A percentile compares a stretch with the other conserved stretches of the same genome.
These are phyloP conservation scores for Plagodis dolabraria DNA, from an alignment of 2,888 invertebrate genomes.

Conservation along the genomic window DNA sequence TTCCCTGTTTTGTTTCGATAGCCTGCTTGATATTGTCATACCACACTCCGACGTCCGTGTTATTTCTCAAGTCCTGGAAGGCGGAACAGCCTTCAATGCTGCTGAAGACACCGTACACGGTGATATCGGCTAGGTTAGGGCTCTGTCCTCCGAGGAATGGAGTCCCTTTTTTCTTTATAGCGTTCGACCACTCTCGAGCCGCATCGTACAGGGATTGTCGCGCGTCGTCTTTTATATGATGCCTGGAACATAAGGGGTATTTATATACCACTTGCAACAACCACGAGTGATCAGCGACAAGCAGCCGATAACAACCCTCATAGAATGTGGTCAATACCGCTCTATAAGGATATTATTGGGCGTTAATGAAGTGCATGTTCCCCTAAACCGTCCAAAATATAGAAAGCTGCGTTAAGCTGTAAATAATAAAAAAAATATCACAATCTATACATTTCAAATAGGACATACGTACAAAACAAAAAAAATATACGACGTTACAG, in stretches of 20 bases:
- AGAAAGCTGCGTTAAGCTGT: too few relatives aligned
- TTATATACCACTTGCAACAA: too few relatives aligned
- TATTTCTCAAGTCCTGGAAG: constrained; percentile 90
- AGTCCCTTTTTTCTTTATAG: constrained; percentile 87
- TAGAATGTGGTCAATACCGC: too few relatives aligned
- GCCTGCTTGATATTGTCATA: constrained; percentile 89
- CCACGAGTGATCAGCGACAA: too few relatives aligned
- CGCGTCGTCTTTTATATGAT: constrained; percentile 94
- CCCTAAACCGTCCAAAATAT: too few relatives aligned
- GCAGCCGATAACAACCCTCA: too few relatives aligned
- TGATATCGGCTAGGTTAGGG: constrained; percentile 96
- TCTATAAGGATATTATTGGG: too few relatives aligned
- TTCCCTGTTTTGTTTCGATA: constrained; percentile 85
- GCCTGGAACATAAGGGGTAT: constrained; percentile 74
- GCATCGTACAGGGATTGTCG: constrained; percentile 95
- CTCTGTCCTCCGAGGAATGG: constrained; percentile 93
- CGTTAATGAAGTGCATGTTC: too few relatives aligned
- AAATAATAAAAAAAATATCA: too few relatives aligned
- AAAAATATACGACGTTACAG: too few relatives aligned
- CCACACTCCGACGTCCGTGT: constrained; percentile 92
- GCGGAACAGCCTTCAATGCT: constrained; percentile 97
- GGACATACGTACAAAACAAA: too few relatives aligned
- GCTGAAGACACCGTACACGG: constrained; percentile 95
- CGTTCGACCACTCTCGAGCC: constrained; percentile 91
- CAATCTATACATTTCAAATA: too few relatives aligned